A percentile compares a stretch with the other conserved stretches of the same genome.
Conservation (phyloP, 2,797 vertebrate genomes). For the Fratercula arctica region DNA sequence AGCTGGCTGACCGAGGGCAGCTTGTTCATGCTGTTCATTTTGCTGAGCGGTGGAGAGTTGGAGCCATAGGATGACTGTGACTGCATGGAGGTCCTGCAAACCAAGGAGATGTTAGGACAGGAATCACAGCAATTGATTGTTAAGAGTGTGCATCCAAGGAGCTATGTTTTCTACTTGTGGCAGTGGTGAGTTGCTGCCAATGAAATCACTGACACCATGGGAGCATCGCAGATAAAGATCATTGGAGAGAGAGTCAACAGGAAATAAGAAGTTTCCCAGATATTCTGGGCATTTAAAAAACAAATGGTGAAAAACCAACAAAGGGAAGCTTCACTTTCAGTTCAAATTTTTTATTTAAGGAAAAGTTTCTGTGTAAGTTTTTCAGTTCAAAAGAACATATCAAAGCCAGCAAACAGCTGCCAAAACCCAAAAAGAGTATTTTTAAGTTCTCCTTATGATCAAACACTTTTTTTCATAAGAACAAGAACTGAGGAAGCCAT, state of each 20-base stretch:
- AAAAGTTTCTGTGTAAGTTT: not conserved
- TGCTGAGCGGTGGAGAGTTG: constrained; percentile 90
- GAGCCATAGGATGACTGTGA: constrained; percentile 88
- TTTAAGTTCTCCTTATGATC: not conserved
- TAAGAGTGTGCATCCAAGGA: not conserved
- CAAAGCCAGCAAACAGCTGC: not conserved
- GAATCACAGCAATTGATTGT: not conserved
- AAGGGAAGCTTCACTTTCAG: not conserved
- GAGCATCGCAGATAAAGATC: not conserved
- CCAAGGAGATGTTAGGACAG: not conserved
- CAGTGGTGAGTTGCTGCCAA: not conserved
- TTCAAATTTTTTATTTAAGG: not conserved
- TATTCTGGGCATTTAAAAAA: not conserved
- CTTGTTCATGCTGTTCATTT: constrained; percentile 93
- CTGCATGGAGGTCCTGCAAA: constrained; percentile 88
- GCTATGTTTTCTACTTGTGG: not conserved
- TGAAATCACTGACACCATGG: not conserved
- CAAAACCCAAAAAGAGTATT: not conserved
- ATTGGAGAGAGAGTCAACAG: not conserved
- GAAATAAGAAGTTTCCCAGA: not conserved
- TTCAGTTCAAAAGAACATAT: not conserved
- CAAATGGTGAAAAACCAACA: not conserved
- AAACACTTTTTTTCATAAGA: not conserved
- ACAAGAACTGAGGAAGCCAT: not conserved
- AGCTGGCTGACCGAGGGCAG: constrained; percentile 98